phyloP scores from a whole-genome alignment of 1,140 invertebrate species.

The Antheraea pernyi region DNA sequence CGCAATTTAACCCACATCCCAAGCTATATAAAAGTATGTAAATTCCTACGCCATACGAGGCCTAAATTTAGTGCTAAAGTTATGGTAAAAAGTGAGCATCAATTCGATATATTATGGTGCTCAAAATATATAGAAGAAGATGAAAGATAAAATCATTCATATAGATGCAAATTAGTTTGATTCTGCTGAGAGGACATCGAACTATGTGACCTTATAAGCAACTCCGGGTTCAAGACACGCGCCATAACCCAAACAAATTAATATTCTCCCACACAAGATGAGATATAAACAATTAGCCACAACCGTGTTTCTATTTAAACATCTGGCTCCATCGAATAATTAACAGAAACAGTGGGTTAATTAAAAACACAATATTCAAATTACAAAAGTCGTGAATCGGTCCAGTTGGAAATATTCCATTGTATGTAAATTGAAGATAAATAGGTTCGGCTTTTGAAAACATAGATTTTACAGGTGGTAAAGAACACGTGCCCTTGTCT shows the following conservation, averaged over 20 bases:
- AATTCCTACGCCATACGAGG: too few relatives aligned
- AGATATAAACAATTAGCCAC: slow-evolving; percentile 17
- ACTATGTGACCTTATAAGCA: slow-evolving; percentile 26
- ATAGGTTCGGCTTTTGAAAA: background rate
- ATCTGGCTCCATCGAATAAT: background rate
- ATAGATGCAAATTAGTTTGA: slow-evolving; percentile 46
- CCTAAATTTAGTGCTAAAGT: too few relatives aligned
- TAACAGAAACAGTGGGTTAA: slow-evolving; percentile 5
- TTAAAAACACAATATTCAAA: slow-evolving; percentile 8
- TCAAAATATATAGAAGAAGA: slow-evolving; percentile 24
- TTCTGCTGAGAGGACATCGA: slow-evolving; percentile 31
- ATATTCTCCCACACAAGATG: slow-evolving; percentile 27
- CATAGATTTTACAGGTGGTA: background rate
- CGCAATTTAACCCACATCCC: too few relatives aligned
- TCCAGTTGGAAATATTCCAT: background rate
- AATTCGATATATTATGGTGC: slow-evolving; percentile 9
- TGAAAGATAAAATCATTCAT: slow-evolving; percentile 39
- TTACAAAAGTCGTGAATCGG: background rate
- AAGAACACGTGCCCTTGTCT: too few relatives aligned
- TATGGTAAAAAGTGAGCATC: too few relatives aligned
- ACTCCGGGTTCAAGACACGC: slow-evolving; percentile 23
- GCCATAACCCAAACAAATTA: slow-evolving; percentile 21
- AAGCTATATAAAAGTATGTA: too few relatives aligned
- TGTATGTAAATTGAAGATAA: background rate
- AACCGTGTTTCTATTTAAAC: slow-evolving; percentile 3